phyloP scores from a whole-genome alignment of 2,888 invertebrate genomes.

The Thereva nobilitata region DNA sequence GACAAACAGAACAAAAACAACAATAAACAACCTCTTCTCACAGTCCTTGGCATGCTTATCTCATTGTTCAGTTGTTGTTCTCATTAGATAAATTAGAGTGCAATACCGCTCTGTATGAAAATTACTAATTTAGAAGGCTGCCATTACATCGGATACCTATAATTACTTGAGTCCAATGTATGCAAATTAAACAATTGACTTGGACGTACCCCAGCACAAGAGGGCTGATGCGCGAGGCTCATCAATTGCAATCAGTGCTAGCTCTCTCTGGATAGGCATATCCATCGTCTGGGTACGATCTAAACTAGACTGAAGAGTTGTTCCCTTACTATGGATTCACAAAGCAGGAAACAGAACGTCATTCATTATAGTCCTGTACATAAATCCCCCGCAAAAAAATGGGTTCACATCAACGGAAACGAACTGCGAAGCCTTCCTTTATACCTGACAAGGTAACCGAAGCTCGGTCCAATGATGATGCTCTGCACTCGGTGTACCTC shows the following conservation, averaged over 20 bases:
- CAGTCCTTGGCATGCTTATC: conserved; percentile 33
- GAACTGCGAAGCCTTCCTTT: conserved; percentile 22
- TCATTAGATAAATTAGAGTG: conserved; percentile 36
- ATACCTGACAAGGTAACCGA: conserved; percentile 21
- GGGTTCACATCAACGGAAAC: conserved; percentile 27
- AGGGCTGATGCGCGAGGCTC: conserved; percentile 24
- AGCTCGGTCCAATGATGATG: background rate
- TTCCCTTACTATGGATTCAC: background rate
- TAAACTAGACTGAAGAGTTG: background rate
- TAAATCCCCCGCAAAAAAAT: conserved; percentile 31
- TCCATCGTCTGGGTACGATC: conserved; percentile 2
- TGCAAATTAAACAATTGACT: conserved; percentile 36
- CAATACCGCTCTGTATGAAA: conserved; percentile 29
- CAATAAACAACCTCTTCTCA: conserved; percentile 7
- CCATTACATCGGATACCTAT: conserved; percentile 31
- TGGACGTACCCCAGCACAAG: conserved; percentile 15
- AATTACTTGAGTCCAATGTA: conserved; percentile 29
- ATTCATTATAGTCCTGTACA: conserved; percentile 27
- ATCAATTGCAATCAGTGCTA: conserved; percentile 25
- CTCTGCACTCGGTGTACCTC: background rate
- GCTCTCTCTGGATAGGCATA: background rate
- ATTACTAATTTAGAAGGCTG: conserved; percentile 36
- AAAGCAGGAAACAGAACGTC: conserved; percentile 28
- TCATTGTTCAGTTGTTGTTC: conserved; percentile 29
- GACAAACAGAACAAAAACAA: no score